These are phyloP conservation scores for Dione juno DNA, from an alignment of 2,888 invertebrate species.

Conservation along the genomic window DNA sequence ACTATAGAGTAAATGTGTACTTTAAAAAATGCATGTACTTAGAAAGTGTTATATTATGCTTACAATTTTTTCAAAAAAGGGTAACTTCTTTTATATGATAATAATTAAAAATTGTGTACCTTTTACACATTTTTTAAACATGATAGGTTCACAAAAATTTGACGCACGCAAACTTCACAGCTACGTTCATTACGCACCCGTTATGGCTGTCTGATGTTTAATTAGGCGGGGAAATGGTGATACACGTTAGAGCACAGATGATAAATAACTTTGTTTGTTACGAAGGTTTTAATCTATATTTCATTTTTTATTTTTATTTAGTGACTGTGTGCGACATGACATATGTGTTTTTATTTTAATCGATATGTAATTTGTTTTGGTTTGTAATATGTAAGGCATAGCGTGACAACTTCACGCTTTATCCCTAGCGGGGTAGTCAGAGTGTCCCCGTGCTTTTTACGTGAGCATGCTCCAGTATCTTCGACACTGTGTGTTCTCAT, in stretches of 20 bases:
- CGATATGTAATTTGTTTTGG: neutral
- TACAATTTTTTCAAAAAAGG: neutral
- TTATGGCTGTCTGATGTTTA: conserved; percentile 72
- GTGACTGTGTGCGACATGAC: neutral
- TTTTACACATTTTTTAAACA: neutral
- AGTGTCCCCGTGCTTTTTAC: too few relatives aligned
- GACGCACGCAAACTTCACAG: conserved; percentile 31
- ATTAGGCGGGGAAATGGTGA: conserved; percentile 64
- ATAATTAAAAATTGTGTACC: neutral
- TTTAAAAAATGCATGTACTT: too few relatives aligned
- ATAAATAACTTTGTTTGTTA: conserved; percentile 37
- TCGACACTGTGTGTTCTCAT: too few relatives aligned
- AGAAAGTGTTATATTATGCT: neutral
- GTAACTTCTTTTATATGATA: neutral
- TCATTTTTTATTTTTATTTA: neutral
- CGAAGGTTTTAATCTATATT: conserved; percentile 23
- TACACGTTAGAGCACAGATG: conserved; percentile 40
- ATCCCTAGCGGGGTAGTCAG: too few relatives aligned
- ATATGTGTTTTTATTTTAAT: conserved; percentile 12
- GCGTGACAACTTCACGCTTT: too few relatives aligned
- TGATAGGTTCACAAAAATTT: conserved; percentile 34
- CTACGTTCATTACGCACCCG: conserved; percentile 55
- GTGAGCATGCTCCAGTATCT: too few relatives aligned
- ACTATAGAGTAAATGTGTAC: too few relatives aligned
- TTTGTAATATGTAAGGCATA: too few relatives aligned